Percentiles rank a stretch among this genome's conserved stretches.
Conservation (phyloP, 1,140 invertebrate species). For the Drosophila oshimai region DNA sequence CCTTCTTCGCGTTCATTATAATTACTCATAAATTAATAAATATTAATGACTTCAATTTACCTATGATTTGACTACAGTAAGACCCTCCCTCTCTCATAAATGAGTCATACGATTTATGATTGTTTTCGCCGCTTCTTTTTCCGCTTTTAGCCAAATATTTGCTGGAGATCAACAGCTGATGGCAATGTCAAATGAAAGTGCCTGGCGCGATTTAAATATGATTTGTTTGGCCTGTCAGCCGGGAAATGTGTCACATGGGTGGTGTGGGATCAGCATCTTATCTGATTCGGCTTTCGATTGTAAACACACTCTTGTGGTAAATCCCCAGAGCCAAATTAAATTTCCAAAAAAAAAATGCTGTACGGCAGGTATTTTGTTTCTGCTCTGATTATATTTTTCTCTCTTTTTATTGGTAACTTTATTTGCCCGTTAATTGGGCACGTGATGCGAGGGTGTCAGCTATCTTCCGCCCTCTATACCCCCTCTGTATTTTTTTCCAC, state of each 20-base stretch:
- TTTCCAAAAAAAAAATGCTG: not conserved
- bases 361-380: slow-evolving; percentile 4
- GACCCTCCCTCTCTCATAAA: not conserved
- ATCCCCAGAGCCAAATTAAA: not conserved
- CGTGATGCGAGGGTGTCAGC: slow-evolving; percentile 46
- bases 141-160: slow-evolving; percentile 30
- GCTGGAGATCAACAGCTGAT: slow-evolving; percentile 18
- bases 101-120: slow-evolving; percentile 41
- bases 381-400: not conserved
- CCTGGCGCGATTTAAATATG: slow-evolving; percentile 26
- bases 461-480: not conserved
- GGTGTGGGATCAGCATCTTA: slow-evolving; percentile 33
- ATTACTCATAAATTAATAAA: not conserved
- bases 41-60: not conserved
- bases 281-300: slow-evolving; percentile 12
- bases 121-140: slow-evolving; percentile 7
- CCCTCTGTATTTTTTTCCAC: not conserved
- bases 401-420: slow-evolving; percentile 4
- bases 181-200: slow-evolving; percentile 48
- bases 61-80: not conserved
- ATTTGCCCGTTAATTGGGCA: slow-evolving; percentile 44
- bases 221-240: slow-evolving; percentile 25
- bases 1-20: not conserved
- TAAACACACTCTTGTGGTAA: slow-evolving; percentile 1
- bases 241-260: slow-evolving; percentile 31